Base-by-base conservation (phyloP, 2,113 vertebrate species). In the Labeo rohita region DNA sequence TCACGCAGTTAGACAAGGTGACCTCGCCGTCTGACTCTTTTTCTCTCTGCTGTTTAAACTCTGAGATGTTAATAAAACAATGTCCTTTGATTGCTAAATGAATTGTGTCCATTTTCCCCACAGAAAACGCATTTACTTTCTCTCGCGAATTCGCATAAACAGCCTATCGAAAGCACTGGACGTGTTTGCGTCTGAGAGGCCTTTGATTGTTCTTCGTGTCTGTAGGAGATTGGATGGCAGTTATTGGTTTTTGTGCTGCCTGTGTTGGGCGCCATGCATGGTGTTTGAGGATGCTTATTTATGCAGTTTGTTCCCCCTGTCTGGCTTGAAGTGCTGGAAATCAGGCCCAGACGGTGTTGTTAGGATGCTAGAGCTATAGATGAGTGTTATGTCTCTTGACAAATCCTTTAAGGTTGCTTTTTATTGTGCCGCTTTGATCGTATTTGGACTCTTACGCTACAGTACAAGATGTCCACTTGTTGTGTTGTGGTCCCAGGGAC, bases 211-310 rank as follows among this genome's bases (percentile, higher is more conserved):
- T 45, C 12, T 12, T 52, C 47, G 3, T 36, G 11, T 75, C 59
- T 80, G 54, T 36, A 34, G 45, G 63, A 54, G 79, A 63, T 80
- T 74, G 34, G 39, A 21, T 16, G 8, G 6, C 21, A 47, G 80
- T 79, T 80, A 79, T 80, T 84, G 73, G 9, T 76, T 80, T 84
- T 66, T 78, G 21, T 39, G 28, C 21, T 45, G 56, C 9, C 23
- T 65, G 73, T 77, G 70, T 82, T 49, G 34, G 43, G 43, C n/a
- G 13, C 52, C 73, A 72, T 79, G 36, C 50, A 11, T 15, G 47
- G 63, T 82, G 84, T 86, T 90, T 85, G 72, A 34, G 72, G 49
- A 74, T 75, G 43, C 81, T 86, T 72, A 81, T 77, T 81, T 56
- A 85, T 85, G 84, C 72, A 18, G 76, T 83, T 84, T 82, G 72